Base-by-base conservation (phyloP, 1,140 invertebrate genomes). In the Caerostris extrusa region DNA sequence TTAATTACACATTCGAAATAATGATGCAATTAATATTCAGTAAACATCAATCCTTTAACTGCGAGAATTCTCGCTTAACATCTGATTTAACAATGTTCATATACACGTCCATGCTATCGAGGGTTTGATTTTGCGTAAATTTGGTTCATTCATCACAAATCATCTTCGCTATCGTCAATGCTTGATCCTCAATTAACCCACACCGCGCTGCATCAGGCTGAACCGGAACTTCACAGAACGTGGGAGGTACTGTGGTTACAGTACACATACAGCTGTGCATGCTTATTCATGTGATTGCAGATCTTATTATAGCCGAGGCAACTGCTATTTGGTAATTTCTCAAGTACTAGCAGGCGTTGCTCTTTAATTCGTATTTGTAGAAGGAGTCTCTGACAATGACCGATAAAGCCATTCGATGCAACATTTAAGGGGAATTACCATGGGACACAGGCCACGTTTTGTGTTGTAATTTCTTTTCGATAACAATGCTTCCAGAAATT, bases 381-480 rank as follows among this genome's bases (percentile, higher is more conserved):
- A 85, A 85, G n/a, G 8, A 7, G 19, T 58, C 50, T 85, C 82
- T 58, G 82, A 85, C 82, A 85, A n/a, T 57, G 56, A 85, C 55
- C 10, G 57, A 85, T 85, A 19, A n/a, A n/a, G n/a, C 55, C 19
- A 8, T 85, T 17, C 17, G 5, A 85, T 34, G 55, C 19, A 57
- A 6, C 82, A 85, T 19, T 85, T 85, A 85, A 77, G 69, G 50
- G 34, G 19, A 77, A 77, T 77, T 77, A 77, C 34, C 19, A 4
- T 12, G 19, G 19, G 50, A 77, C 69, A 34, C 10, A 77, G 19
- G 19, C 34, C 50, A 50, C 19, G 19, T 77, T 77, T 34, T 34
- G 34, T 12, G 69, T 8, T 12, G 69, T 77, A 77, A 77, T 77
- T 77, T 77, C 19, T 77, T 77, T 77, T 77, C 69, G 69, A 77